phyloP scores from a whole-genome alignment of 2,113 vertebrate species.

The Urocitellus parryii region DNA sequence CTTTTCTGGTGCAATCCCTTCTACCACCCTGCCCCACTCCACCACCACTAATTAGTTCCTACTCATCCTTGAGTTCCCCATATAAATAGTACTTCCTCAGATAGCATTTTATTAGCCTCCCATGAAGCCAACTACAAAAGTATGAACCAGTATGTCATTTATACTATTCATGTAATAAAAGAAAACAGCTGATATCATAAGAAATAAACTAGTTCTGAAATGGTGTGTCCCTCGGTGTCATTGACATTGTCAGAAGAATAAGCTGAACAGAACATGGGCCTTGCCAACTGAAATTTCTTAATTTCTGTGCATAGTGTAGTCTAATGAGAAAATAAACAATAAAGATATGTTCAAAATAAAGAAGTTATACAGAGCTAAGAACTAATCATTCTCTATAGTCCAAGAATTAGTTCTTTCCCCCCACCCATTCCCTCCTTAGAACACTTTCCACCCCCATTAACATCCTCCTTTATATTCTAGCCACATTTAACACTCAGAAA shows the following conservation, averaged over 20 bases:
- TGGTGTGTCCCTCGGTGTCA: background rate
- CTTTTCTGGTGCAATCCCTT: background rate
- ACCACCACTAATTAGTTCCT: background rate
- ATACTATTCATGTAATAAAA: background rate
- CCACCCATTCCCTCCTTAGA: background rate
- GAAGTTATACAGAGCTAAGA: background rate
- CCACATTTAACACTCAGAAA: background rate
- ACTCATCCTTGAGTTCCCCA: background rate
- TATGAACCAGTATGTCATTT: background rate
- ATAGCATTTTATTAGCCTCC: background rate
- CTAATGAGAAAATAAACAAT: background rate
- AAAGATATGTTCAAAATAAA: background rate
- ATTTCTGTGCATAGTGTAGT: background rate
- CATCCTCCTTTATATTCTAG: background rate
- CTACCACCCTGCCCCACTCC: too few relatives aligned
- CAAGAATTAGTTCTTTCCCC: background rate
- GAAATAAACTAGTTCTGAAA: background rate
- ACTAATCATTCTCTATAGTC: background rate
- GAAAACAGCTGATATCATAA: background rate
- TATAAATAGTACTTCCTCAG: background rate
- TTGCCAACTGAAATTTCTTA: background rate
- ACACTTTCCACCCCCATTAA: background rate
- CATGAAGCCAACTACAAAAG: conserved; percentile 35
- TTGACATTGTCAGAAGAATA: background rate
- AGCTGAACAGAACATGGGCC: background rate